Evolutionary conservation across 2,888 invertebrate species (phyloP).

Genomic region (Dendrolimus houi): DNA sequence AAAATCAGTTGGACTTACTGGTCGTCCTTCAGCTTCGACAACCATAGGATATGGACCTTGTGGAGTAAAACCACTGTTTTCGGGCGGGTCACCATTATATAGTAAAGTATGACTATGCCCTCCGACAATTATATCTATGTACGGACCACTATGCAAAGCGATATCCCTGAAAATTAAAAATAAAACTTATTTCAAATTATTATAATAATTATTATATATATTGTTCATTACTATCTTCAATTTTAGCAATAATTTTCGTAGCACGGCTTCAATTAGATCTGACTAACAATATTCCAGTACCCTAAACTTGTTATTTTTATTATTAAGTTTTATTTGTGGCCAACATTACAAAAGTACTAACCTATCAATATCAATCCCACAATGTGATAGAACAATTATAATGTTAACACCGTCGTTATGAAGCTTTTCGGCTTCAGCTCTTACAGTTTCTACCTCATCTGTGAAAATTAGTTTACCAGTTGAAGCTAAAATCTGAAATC

Average conservation of each 20-base stretch:
- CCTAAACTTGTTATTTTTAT: too few relatives aligned
- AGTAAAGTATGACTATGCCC: slow-evolving; percentile 90
- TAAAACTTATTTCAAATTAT: too few relatives aligned
- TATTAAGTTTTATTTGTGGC: too few relatives aligned
- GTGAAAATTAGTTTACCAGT: slow-evolving; percentile 81
- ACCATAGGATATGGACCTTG: slow-evolving; percentile 83
- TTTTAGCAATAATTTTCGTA: too few relatives aligned
- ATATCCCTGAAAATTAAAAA: slow-evolving; percentile 62
- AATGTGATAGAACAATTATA: slow-evolving; percentile 89
- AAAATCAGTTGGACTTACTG: slow-evolving; percentile 24
- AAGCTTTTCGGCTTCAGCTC: slow-evolving; percentile 79
- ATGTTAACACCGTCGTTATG: slow-evolving; percentile 81
- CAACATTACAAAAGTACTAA: slow-evolving; percentile 11
- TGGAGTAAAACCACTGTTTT: slow-evolving; percentile 60
- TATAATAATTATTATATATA: too few relatives aligned
- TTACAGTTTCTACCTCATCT: slow-evolving; percentile 81
- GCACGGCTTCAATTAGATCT: too few relatives aligned
- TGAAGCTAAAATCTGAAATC: slow-evolving; percentile 76
- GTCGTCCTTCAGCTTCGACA: slow-evolving; percentile 62
- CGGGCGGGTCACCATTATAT: slow-evolving; percentile 74
- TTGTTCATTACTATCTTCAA: too few relatives aligned
- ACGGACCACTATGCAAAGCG: slow-evolving; percentile 79
- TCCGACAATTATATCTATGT: slow-evolving; percentile 88
- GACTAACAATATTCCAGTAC: too few relatives aligned
- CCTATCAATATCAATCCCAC: slow-evolving; percentile 83